phyloP scores from a whole-genome alignment of 2,797 vertebrate species.

The Peromyscus attwateri region DNA sequence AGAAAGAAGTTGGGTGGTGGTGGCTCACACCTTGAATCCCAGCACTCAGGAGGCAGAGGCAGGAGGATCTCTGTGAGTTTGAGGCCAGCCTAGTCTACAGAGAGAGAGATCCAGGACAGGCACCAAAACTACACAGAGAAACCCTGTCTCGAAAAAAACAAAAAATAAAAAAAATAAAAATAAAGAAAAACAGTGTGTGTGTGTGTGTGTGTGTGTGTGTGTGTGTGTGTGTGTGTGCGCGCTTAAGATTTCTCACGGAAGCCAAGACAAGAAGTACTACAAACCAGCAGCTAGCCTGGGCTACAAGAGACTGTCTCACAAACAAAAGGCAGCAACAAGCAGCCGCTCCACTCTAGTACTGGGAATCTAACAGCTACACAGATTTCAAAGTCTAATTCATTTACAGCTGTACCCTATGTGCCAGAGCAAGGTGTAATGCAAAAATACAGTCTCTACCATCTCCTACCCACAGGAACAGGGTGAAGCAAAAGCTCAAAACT shows the following conservation, averaged over 20 bases:
- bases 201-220: too few species aligned
- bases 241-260: not conserved
- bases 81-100: too few species aligned
- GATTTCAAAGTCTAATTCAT: not conserved
- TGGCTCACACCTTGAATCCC: too few species aligned
- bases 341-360: not conserved
- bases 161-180: too few species aligned
- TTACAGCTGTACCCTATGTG: not conserved
- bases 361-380: not conserved
- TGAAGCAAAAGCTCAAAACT: not conserved
- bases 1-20: too few species aligned
- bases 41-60: too few species aligned
- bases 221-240: too few species aligned
- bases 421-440: not conserved
- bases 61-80: too few species aligned
- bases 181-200: too few species aligned
- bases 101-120: too few species aligned
- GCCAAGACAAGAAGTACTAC: not conserved
- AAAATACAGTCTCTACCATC: not conserved
- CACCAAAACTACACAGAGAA: too few species aligned
- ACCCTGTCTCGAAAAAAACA: too few species aligned
- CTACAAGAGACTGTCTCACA: not conserved
- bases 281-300: not conserved
- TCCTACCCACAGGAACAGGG: not conserved
- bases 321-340: not conserved